Evolutionary conservation across 2,113 vertebrate genomes (phyloP), one percentile per base, ranked within the genome.

Genomic region (Balaeniceps rex): DNA sequence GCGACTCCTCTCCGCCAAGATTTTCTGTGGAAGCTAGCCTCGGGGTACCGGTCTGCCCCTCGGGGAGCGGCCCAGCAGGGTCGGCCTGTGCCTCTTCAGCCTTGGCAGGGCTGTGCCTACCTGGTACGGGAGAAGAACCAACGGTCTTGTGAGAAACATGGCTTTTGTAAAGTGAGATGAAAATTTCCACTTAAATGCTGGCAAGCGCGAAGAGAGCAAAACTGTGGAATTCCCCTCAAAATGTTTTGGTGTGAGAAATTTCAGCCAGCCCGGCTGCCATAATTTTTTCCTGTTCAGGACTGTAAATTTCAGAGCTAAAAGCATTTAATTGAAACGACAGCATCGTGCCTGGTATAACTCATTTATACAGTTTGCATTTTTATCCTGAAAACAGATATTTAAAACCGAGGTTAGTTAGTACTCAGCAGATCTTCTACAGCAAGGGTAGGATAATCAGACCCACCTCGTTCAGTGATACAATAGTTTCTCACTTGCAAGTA

Each of bases 381-480:
- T 18, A 36, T 5, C 26, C 31, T 2, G 13, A 4, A 6, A n/a
- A 8, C 34, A 9, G 36, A 1, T 22, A 4, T 12, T 31, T 3
- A 3, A 4, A 24, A 0, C 14, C 4, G 54, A 6, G 49, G 49
- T 8, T 3, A 15, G n/a, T 10, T 28, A 8, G 47, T 2, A 2
- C 22, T 5, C 12, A 0, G 47, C 70, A 44, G 66, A 6, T 9
- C 28, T 33, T 11, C 40, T 80, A 26, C 24, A 12, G 34, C 17
- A 2, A 2, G 3, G 1, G 1, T 4, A 10, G 80, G 31, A 11
- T 1, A 8, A 4, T 4, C 42, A 3, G 36, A 10, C 40, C 10
- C 4, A 2, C 15, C 40, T 31, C 1, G 0, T 3, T 16, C 1
- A 25, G 60, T 0, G 2, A 6, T 0, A 14, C 16, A 3, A 46